These are phyloP conservation scores for Metaphire vulgaris DNA, from an alignment of 1,140 invertebrate species.

Conservation along the genomic window DNA sequence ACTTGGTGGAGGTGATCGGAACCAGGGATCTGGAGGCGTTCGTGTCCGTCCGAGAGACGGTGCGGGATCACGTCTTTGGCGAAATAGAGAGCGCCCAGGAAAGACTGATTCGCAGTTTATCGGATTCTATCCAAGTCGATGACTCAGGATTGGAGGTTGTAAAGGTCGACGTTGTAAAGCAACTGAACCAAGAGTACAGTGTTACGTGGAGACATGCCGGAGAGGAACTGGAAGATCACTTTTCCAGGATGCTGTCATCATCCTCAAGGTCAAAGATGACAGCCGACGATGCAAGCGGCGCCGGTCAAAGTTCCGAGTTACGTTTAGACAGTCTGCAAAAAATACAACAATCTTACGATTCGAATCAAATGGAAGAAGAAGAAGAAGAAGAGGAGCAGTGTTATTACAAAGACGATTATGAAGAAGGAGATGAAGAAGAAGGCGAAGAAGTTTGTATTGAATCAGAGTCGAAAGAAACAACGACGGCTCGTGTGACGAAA, in stretches of 20 bases:
- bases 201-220: not conserved
- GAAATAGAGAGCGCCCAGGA: not conserved
- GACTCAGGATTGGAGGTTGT: not conserved
- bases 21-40: not conserved
- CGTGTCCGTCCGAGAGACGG: not conserved
- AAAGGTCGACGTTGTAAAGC: not conserved
- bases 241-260: no score
- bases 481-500: not conserved
- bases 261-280: no score
- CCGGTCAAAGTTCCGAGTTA: no score
- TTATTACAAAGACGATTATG: no score
- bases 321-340: no score
- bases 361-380: not conserved
- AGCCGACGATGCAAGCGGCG: not conserved
- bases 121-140: not conserved
- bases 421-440: not conserved
- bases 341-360: not conserved
- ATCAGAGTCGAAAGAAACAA: not conserved
- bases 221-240: not conserved
- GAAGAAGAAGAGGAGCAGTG: no score
- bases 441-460: not conserved
- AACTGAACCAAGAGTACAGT: not conserved
- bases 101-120: not conserved
- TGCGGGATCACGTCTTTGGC: not conserved
- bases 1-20: not conserved